Percentiles rank a stretch among this genome's conserved stretches.
Evolutionary conservation across 2,797 vertebrate species (phyloP).

Genomic region (Falco biarmicus): DNA sequence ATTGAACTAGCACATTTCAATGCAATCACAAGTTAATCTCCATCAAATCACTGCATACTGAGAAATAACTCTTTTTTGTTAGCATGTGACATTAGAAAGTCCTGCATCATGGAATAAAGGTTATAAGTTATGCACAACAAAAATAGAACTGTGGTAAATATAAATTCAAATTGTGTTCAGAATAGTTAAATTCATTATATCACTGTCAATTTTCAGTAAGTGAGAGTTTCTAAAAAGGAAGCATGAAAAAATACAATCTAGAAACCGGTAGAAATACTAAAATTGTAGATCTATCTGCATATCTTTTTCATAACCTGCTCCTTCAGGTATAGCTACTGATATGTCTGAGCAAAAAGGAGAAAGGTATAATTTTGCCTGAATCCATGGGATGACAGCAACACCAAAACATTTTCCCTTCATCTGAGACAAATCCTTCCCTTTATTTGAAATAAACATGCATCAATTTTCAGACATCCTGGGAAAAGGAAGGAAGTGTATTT

Average conservation of each 20-base stretch:
- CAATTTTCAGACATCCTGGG: not conserved
- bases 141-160: not conserved
- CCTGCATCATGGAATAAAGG: not conserved
- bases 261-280: not conserved
- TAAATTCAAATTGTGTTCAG: not conserved
- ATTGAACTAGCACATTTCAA: not conserved
- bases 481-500: not conserved
- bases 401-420: not conserved
- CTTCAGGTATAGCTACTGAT: not conserved
- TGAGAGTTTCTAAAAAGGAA: not conserved
- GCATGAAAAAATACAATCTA: not conserved
- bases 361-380: not conserved
- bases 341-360: not conserved
- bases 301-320: not conserved
- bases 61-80: not conserved
- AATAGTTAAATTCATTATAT: not conserved
- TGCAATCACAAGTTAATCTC: not conserved
- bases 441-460: not conserved
- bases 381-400: not conserved
- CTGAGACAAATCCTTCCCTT: not conserved
- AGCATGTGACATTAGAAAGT: not conserved
- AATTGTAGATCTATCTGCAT: not conserved
- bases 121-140: not conserved
- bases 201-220: not conserved
- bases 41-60: not conserved